Base-by-base conservation (phyloP, 2,797 vertebrate species). In the Apogon talboti region DNA sequence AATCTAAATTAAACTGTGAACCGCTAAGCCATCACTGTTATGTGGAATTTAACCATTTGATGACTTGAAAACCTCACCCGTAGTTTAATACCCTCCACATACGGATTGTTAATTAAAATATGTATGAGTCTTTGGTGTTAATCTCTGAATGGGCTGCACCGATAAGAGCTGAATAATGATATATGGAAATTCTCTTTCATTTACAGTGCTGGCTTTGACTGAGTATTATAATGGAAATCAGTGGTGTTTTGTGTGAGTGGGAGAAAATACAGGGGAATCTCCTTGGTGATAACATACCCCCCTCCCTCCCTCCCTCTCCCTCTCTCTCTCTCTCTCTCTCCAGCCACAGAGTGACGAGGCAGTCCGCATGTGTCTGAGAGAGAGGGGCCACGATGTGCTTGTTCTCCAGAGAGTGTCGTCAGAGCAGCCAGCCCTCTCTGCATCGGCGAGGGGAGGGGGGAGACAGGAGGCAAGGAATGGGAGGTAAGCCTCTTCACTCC, bases 381-480 rank as follows among this genome's bases (percentile, higher is more conserved):
- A 96, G 91, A 86, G 92, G 73, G 95, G 95, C 92, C 93, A 80
- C 83, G 91, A 92, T 47, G 94, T 96, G 86, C 93, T 96, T 85
- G 93, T 96, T 87, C 94, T 97, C 93, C 95, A 92, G 94, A 96
- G 93, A 84, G 93, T 94, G 93, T 94, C 89, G 91, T 93, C 95
- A 95, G 86, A 93, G 55, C 91, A 91, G 90, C 92, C 93, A 78
- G 86, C 94, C 93, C 94, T 92, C 87, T 69, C 89, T 21, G 86
- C 92, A 37, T 91, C 76, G 0, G 73, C 60, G 19, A 90, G 84
- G 78, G 93, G 90, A 88, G 94, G 93, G 88, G 89, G 90, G 85
- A 68, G 90, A 79, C 91, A 91, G 87, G 87, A 91, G 43, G 90
- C 93, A 74, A 89, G 77, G 74, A 92, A 92, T 76, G 86, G 92